Base-by-base conservation (phyloP, 2,888 invertebrate species). In the Elysia crispata region DNA sequence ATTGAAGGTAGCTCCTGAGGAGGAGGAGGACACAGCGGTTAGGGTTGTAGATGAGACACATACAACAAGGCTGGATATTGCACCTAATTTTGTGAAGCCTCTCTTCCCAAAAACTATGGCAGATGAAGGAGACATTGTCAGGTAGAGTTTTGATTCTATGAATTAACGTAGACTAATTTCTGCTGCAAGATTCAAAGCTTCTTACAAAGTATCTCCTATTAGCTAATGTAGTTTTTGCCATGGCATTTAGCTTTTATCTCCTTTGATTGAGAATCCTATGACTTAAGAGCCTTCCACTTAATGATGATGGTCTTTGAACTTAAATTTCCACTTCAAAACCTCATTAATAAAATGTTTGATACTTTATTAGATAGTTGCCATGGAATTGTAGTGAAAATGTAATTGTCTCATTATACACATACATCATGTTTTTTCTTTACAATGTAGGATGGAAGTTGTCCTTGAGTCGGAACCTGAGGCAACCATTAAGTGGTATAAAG, bases 51-150 rank as follows among this genome's bases (percentile, higher is more conserved):
- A 83, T 57, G 86, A 87, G 69, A 81, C 72, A 30, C 86, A 87
- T 50, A 66, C 82, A 41, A 85, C 85, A 25, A 83, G 84, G 13
- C 79, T 90, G 15, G 89, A 91, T 77, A 85, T 86, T 76, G 86
- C 90, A n/a, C 91, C 91, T 5, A 86, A 88, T 62, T 92, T 91
- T 84, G 84, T 86, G 0, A 83, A 96, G 31, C 95, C 96, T 20
- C 94, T 98, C 89, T 95, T 86, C 41, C 87, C 89, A 23, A 80
- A 86, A 15, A 85, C 86, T 49, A 87, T 89, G 69, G 87, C 88
- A 50, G 85, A 85, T 41, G 90, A 91, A 81, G 91, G 91, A n/a
- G 86, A 87, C 57, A 87, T 87, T 74, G 90, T 89, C 60, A 89
- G 85, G 91, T 91, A 83, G 83, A 87, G 18, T 18, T 28, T 76